Base-by-base conservation (phyloP, 2,113 vertebrate species). In the Callopanchax toddi region DNA sequence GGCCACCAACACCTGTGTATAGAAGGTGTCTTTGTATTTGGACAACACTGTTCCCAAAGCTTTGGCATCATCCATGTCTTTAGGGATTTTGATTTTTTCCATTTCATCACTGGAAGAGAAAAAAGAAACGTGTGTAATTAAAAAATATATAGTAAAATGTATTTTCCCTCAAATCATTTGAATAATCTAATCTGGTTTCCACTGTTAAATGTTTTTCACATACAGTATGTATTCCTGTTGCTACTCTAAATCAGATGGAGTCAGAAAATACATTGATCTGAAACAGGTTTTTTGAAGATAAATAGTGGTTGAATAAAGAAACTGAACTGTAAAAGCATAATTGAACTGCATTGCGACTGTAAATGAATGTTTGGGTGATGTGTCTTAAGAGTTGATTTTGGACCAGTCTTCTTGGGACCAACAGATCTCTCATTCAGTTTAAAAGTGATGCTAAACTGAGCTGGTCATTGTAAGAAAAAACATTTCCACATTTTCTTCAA, bases 41-140 rank as follows among this genome's bases (percentile, higher is more conserved):
- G 96, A 99, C 66, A 99, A 92, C 60, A 99, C 97, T 68, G 94
- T 97, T 81, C 97, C 97, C 90, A 99, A 87, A 50, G 97, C 97
- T 88, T 99, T 99, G 76, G 97, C 97, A 85, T 99, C 97, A 59
- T 99, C 96, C 97, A 99, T 99, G 84, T 99, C 95, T 91, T 95
- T 96, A 16, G 97, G 97, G 82, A 99, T 89, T 85, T 95, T 98
- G 79, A 99, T 96, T 84, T 88, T 96, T 80, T 93, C 91, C 91
- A 92, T 94, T 91, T 99, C 97, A 85, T 97, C 95, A 83, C 97
- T 99, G 83, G 3, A 64, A 54, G 54, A 64, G 3, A 8, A 25
- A 16, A 21, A 16, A 45, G 6, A 45, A 5, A 45, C 9, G 17
- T 25, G 11, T 34, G 10, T 32, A 10, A 34, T 32, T 52, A 52